phyloP scores from a whole-genome alignment of 2,797 vertebrate species.

The Remorina albescens region DNA sequence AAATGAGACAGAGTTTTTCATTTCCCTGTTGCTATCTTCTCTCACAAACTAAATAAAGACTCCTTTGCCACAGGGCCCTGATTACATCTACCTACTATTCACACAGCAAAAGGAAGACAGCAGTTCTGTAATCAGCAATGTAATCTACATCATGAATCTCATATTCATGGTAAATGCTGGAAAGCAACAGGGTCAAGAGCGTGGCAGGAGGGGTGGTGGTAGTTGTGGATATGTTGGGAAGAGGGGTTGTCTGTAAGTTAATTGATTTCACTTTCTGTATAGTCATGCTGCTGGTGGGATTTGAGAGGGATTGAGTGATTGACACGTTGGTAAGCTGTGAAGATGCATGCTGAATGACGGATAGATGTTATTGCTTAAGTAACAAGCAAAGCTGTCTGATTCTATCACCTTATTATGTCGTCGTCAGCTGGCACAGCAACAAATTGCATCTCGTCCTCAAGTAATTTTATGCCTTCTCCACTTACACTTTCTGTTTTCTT shows the following conservation, averaged over 20 bases:
- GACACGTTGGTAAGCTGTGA: conserved; percentile 67
- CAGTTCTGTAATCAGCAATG: conserved; percentile 80
- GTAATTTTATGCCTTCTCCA: conserved; percentile 44
- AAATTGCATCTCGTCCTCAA: conserved; percentile 54
- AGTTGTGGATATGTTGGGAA: too few relatives aligned
- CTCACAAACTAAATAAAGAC: conserved; percentile 81
- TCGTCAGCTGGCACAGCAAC: conserved; percentile 17
- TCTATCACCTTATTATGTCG: conserved; percentile 69
- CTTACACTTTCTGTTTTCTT: conserved; percentile 20
- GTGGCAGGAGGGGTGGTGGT: conserved; percentile 19
- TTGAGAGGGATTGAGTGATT: conserved; percentile 68
- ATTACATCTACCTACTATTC: conserved; percentile 82
- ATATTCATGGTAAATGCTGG: conserved; percentile 82
- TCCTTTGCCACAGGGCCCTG: conserved; percentile 71
- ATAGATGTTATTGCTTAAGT: conserved; percentile 68
- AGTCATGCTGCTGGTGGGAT: conserved; percentile 44
- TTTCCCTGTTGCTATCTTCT: conserved; percentile 83
- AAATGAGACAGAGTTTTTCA: conserved; percentile 88
- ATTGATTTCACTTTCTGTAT: conserved; percentile 80
- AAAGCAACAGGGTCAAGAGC: conserved; percentile 75
- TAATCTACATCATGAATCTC: conserved; percentile 84
- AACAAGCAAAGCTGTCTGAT: conserved; percentile 65
- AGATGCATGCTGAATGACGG: conserved; percentile 70
- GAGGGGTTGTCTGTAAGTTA: conserved; percentile 53
- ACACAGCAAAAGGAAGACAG: conserved; percentile 74